Evolutionary conservation across 2,888 invertebrate species (phyloP).

Genomic region (Polydrusus cervinus): DNA sequence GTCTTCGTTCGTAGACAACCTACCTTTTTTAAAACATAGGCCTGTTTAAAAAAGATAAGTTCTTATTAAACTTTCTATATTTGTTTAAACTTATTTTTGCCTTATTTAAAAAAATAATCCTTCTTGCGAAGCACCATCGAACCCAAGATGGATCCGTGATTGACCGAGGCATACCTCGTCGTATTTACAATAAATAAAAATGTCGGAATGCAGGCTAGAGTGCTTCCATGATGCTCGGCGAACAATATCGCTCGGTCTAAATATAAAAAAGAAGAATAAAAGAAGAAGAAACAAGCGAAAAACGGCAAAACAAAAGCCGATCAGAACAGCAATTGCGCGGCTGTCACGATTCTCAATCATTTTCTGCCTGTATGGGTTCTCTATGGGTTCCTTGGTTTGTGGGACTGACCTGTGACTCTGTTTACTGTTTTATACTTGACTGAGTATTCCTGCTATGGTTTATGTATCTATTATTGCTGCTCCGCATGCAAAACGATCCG

Average conservation of each 20-base stretch:
- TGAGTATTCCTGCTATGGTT: constrained; percentile 41
- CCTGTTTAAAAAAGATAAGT: no score
- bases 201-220: constrained; percentile 25
- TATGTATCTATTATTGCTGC: constrained; percentile 51
- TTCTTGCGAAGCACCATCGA: background rate
- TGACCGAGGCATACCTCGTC: constrained; percentile 28
- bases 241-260: constrained; percentile 29
- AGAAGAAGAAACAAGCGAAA: constrained; percentile 33
- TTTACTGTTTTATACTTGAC: constrained; percentile 50
- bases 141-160: constrained; percentile 26
- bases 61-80: no score
- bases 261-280: constrained; percentile 13
- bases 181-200: constrained; percentile 41
- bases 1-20: no score
- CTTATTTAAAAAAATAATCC: constrained; percentile 1
- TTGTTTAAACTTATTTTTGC: background rate
- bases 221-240: constrained; percentile 35
- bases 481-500: constrained; percentile 48
- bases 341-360: constrained; percentile 53
- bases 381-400: constrained; percentile 30
- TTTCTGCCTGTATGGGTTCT: constrained; percentile 50
- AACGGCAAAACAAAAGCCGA: constrained; percentile 43
- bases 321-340: constrained; percentile 39
- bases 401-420: constrained; percentile 49
- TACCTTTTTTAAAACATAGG: no score